These are phyloP conservation scores for Drosophila pachea DNA, from an alignment of 1,140 invertebrate genomes.

Conservation along the genomic window DNA sequence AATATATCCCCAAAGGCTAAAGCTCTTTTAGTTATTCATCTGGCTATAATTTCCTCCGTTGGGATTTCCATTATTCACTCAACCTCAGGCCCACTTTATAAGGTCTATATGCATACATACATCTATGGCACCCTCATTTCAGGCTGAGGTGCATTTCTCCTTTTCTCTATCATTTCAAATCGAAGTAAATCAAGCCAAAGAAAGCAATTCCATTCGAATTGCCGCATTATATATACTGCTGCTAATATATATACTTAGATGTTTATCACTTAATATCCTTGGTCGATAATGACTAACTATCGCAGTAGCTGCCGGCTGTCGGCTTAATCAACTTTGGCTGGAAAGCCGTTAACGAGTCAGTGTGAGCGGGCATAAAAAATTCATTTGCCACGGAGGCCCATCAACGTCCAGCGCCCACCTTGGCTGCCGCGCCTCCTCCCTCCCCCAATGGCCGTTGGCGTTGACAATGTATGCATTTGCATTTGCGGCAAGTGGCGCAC, in stretches of 20 bases:
- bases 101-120: too few relatives aligned
- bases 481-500: constrained; percentile 42
- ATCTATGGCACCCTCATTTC: too few relatives aligned
- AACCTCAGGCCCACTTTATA: too few relatives aligned
- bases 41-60: too few relatives aligned
- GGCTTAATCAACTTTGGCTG: constrained; percentile 11
- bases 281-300: neutral
- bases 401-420: constrained; percentile 1
- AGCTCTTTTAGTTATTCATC: too few relatives aligned
- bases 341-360: constrained; percentile 30
- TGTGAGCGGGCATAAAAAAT: constrained; percentile 33
- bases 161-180: too few relatives aligned
- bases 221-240: too few relatives aligned
- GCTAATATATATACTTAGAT: neutral
- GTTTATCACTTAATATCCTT: neutral
- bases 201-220: too few relatives aligned
- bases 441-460: neutral
- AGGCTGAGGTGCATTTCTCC: too few relatives aligned
- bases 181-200: too few relatives aligned
- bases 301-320: neutral
- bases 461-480: constrained; percentile 46
- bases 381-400: constrained; percentile 47
- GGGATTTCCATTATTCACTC: too few relatives aligned
- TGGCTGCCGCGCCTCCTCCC: neutral
- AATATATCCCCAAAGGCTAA: too few relatives aligned